Evolutionary conservation across 1,140 invertebrate species (phyloP), one percentile per base, ranked within the genome.

Genomic region (Oreohelix idahoensis): DNA sequence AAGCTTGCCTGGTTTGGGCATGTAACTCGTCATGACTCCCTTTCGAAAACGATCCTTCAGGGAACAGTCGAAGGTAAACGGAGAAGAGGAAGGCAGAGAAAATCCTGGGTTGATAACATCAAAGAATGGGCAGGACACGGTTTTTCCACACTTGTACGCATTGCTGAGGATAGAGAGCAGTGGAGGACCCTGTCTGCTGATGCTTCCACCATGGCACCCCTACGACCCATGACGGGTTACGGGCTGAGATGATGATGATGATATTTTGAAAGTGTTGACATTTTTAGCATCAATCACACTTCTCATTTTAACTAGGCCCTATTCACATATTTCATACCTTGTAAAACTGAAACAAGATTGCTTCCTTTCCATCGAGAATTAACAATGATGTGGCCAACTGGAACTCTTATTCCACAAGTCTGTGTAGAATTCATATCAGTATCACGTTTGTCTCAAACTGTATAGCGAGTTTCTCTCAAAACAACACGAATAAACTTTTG

Each of bases 351-450:
- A 39, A 45, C 71, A 11, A 73, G 23, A 23, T 38, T 8, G 39
- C 36, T 73, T 13, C 71, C 42, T 39, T 39, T 20, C 71, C 71
- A 73, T 39, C 71, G 2, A 8, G 71, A 73, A 42, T 73, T 73
- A 39, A 73, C 71, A n/a, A 39, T 26, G 39, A 73, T 73, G 38
- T 73, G 71, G 1, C 71, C 71, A 4, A 73, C 71, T 26, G 71
- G 71, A 73, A 73, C 71, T 42, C 39, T 73, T 20, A 73, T 10
- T 42, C 36, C 71, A 73, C 36, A 42, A 73, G 71, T 73, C 71
- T 73, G 71, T 42, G 71, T 73, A 29, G 36, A 73, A 45, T 73
- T 39, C 71, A 73, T 73, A 58, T 58, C 51, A 23, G 17, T 11
- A 58, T 45, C 42, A 58, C 20, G 51, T 23, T 26, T 58, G 1